Base-by-base conservation (phyloP, 2,113 vertebrate species). In the Parus major region DNA sequence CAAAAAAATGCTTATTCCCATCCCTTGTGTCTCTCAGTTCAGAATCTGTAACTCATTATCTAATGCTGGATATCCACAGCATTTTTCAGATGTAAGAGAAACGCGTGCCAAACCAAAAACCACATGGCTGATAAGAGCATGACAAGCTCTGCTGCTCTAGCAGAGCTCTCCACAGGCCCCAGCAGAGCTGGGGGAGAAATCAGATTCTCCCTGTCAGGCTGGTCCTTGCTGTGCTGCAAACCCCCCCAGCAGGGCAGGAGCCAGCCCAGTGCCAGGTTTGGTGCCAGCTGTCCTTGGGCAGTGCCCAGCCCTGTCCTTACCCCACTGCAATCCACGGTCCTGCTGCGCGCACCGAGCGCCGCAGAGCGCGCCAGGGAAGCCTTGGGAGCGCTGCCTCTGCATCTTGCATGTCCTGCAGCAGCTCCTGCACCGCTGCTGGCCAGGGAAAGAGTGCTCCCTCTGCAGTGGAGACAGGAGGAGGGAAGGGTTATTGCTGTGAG, bases 361-460 rank as follows among this genome's bases (percentile, higher is more conserved):
- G 96, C 97, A 17, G 97, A 98, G 85, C 96, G 97, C 11, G 96
- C 97, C 5, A 46, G 82, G 47, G 96, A 86, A 65, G 96, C 76
- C 31, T 56, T 39, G 61, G 98, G 69, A 36, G 61, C 19, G 13
- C 17, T 0, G 63, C 39, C 31, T 65, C 39, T 35, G 76, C 61
- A 86, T 49, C 97, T 98, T 5, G 92, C 93, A 35, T 94, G 97
- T 73, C 97, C 97, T 27, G 94, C 95, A 49, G 97, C 44, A 5
- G 96, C 88, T 27, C 98, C 98, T 25, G 93, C 81, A 8, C 97
- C 95, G 2, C 96, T 98, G 66, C 97, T 93, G 93, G 98, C 97
- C 92, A 98, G 88, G 3, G 98, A 98, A 49, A 97, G 77, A 2
- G 71, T 87, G 82, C 97, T 98, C 16, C 97, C 97, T 88, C 99